Evolutionary conservation across 2,888 invertebrate genomes (phyloP).

Genomic region (Corythucha ciliata): DNA sequence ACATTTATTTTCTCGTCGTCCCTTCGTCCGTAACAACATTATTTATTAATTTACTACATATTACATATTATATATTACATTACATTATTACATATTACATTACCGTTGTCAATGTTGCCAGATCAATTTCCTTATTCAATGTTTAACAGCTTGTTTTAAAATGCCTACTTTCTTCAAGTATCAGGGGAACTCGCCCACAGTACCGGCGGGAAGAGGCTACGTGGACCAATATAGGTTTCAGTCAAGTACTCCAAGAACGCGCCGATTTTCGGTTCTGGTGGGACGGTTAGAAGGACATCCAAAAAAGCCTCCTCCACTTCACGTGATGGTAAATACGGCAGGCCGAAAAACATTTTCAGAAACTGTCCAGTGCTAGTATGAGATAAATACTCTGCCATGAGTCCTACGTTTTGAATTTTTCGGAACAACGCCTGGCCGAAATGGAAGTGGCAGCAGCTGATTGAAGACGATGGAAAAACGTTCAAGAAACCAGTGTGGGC

Average conservation of each 20-base stretch:
- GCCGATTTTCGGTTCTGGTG: neutral
- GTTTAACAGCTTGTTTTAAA: too few relatives aligned
- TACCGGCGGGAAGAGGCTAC: constrained; percentile 2
- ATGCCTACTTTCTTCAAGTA: too few relatives aligned
- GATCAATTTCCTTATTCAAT: too few relatives aligned
- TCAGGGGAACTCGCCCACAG: too few relatives aligned
- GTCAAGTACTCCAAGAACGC: constrained; percentile 1
- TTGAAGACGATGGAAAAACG: neutral
- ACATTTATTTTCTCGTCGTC: too few relatives aligned
- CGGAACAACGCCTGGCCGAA: neutral
- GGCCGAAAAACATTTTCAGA: neutral
- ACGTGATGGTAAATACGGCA: neutral
- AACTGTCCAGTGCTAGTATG: neutral
- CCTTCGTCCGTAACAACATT: too few relatives aligned
- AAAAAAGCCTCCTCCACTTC: too few relatives aligned
- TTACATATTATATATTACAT: too few relatives aligned
- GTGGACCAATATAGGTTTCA: constrained; percentile 1
- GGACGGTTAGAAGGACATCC: neutral
- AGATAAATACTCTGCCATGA: too few relatives aligned
- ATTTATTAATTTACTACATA: too few relatives aligned
- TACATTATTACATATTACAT: too few relatives aligned
- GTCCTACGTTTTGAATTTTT: neutral
- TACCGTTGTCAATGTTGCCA: too few relatives aligned
- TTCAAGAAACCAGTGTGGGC: constrained; percentile 4
- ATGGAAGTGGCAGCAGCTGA: neutral